Conservation (phyloP, 1,140 invertebrate genomes). For the Megalonaias nervosa region DNA sequence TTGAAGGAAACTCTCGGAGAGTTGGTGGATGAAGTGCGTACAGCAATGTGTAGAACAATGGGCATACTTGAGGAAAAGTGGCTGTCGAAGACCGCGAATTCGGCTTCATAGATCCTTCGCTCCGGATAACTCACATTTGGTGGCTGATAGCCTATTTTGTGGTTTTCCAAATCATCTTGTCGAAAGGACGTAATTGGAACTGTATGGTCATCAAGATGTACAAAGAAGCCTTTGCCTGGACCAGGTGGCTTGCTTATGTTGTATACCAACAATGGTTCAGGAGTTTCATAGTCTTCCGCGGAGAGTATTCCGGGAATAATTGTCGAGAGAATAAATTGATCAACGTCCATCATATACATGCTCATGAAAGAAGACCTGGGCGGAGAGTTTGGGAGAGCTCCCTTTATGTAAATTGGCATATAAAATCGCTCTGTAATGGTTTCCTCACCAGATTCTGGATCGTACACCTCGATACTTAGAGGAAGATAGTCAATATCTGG, state of each 20-base stretch:
- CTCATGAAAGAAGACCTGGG: slow-evolving; percentile 61
- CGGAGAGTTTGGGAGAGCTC: slow-evolving; percentile 65
- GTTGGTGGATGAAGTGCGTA: slow-evolving; percentile 59
- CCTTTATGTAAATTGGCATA: slow-evolving; percentile 65
- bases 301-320: slow-evolving; percentile 78
- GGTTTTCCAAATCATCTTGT: slow-evolving; percentile 80
- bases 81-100: slow-evolving; percentile 65
- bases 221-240: slow-evolving; percentile 74
- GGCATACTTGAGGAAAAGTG: slow-evolving; percentile 64
- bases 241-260: slow-evolving; percentile 74
- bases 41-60: slow-evolving; percentile 64
- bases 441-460: slow-evolving; percentile 55
- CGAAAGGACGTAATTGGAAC: slow-evolving; percentile 79
- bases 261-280: slow-evolving; percentile 78
- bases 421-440: slow-evolving; percentile 58
- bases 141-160: slow-evolving; percentile 75
- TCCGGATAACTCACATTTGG: slow-evolving; percentile 55
- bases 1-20: slow-evolving; percentile 62
- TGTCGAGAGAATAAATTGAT: slow-evolving; percentile 65
- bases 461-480: slow-evolving; percentile 62
- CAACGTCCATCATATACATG: slow-evolving; percentile 67
- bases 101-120: slow-evolving; percentile 57
- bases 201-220: slow-evolving; percentile 78
- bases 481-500: slow-evolving; percentile 69
- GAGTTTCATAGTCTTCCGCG: slow-evolving; percentile 84